These are phyloP conservation scores for Phaenicophaeus curvirostris DNA, from an alignment of 2,797 vertebrate genomes.

Conservation along the genomic window DNA sequence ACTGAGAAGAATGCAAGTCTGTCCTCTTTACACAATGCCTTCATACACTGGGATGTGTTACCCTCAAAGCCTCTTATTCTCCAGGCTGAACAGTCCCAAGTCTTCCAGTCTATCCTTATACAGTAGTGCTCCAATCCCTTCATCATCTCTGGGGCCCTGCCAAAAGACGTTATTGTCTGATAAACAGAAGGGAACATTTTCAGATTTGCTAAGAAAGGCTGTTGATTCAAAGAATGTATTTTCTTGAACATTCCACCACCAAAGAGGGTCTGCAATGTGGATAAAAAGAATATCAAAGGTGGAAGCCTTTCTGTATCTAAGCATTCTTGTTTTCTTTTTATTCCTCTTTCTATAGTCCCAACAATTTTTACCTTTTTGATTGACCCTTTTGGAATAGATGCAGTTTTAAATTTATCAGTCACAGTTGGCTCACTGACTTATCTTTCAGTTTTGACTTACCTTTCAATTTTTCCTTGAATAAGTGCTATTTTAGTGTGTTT, in stretches of 20 bases:
- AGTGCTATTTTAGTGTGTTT: not conserved
- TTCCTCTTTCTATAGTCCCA: not conserved
- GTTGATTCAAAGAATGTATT: not conserved
- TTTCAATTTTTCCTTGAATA: not conserved
- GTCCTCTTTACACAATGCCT: not conserved
- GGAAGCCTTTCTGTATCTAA: not conserved
- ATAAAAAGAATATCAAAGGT: not conserved
- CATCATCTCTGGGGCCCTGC: not conserved
- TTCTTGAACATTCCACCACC: not conserved
- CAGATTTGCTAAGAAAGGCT: not conserved
- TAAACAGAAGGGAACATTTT: not conserved
- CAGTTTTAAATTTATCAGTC: not conserved
- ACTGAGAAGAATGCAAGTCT: not conserved
- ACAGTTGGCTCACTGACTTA: not conserved
- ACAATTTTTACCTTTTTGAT: not conserved
- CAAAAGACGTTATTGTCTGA: not conserved
- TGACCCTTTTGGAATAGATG: rapidly evolving
- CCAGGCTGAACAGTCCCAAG: not conserved
- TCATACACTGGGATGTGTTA: not conserved
- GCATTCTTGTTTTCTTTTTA: not conserved
- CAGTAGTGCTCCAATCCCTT: not conserved
- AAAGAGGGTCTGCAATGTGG: not conserved
- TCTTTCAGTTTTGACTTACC: not conserved
- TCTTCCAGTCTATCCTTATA: not conserved
- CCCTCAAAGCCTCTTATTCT: not conserved